phyloP scores from a whole-genome alignment of 2,888 invertebrate genomes.

The Drosophila parthenogenetica region DNA sequence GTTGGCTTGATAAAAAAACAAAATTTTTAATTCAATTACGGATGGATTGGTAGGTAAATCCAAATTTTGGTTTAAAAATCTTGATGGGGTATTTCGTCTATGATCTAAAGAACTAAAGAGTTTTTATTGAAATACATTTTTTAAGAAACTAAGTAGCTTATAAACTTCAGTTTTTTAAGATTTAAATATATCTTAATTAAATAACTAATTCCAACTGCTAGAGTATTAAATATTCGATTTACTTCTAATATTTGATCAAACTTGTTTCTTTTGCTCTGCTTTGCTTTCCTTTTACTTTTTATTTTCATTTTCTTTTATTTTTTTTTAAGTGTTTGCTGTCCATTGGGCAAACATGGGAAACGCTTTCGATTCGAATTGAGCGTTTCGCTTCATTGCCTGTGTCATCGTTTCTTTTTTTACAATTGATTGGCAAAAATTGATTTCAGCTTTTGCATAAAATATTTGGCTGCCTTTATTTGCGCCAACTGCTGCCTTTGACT shows the following conservation, averaged over 20 bases:
- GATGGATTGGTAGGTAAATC: slow-evolving; percentile 13
- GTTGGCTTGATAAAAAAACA: slow-evolving; percentile 73
- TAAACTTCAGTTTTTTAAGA: no score
- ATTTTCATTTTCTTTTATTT: background rate
- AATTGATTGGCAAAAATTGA: slow-evolving; percentile 80
- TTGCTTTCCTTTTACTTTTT: background rate
- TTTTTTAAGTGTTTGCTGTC: slow-evolving; percentile 19
- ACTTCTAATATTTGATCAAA: background rate
- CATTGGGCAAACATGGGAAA: slow-evolving; percentile 57
- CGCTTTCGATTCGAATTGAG: slow-evolving; percentile 34
- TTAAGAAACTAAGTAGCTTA: no score
- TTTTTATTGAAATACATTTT: no score
- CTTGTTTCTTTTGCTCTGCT: no score
- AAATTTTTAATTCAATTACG: slow-evolving; percentile 72
- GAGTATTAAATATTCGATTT: slow-evolving; percentile 1
- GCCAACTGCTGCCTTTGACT: slow-evolving; percentile 61
- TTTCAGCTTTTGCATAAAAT: slow-evolving; percentile 77
- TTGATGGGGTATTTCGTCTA: background rate
- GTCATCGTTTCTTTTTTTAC: slow-evolving; percentile 57
- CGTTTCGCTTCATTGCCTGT: slow-evolving; percentile 44
- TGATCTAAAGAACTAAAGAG: no score
- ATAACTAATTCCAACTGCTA: background rate
- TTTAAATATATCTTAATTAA: no score
- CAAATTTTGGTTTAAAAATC: background rate
- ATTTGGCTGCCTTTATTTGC: slow-evolving; percentile 68